Conservation (phyloP, 2,888 invertebrate species). For the Brachypalpus laphriformis region DNA sequence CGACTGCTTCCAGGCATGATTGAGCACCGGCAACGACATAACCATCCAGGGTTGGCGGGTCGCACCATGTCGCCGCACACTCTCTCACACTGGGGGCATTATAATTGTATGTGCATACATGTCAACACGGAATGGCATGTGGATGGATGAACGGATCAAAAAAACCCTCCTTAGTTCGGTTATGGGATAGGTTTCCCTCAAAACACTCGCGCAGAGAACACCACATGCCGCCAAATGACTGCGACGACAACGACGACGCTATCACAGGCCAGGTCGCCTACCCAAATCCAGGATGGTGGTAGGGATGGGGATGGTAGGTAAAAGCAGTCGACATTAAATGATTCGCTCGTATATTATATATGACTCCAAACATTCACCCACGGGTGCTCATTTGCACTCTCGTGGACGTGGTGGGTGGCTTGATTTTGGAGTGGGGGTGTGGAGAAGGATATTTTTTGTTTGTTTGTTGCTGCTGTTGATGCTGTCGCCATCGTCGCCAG, state of each 20-base stretch:
- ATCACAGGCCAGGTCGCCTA: constrained; percentile 64
- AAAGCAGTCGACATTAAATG: constrained; percentile 72
- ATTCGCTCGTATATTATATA: constrained; percentile 74
- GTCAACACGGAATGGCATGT: constrained; percentile 70
- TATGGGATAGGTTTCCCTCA: constrained; percentile 62
- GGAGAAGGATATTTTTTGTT: constrained; percentile 7
- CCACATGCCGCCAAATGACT: constrained; percentile 73
- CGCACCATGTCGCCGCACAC: constrained; percentile 54
- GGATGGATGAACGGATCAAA: constrained; percentile 73
- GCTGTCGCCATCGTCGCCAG: constrained; percentile 56
- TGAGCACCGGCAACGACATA: constrained; percentile 74
- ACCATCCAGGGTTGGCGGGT: constrained; percentile 70
- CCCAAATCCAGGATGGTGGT: constrained; percentile 17
- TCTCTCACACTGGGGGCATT: constrained; percentile 48
- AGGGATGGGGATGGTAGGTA: constrained; percentile 20
- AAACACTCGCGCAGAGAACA: constrained; percentile 63
- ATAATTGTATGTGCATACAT: constrained; percentile 74
- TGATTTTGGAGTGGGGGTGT: constrained; percentile 17
- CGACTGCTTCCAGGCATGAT: constrained; percentile 75
- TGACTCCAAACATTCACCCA: constrained; percentile 73
- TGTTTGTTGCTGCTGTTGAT: constrained; percentile 47
- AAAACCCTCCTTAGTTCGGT: constrained; percentile 24
- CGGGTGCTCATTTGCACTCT: constrained; percentile 74
- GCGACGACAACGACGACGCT: constrained; percentile 43
- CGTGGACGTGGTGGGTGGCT: constrained; percentile 45